phyloP scores from a whole-genome alignment of 2,113 vertebrate species.

The Pelodiscus sinensis region DNA sequence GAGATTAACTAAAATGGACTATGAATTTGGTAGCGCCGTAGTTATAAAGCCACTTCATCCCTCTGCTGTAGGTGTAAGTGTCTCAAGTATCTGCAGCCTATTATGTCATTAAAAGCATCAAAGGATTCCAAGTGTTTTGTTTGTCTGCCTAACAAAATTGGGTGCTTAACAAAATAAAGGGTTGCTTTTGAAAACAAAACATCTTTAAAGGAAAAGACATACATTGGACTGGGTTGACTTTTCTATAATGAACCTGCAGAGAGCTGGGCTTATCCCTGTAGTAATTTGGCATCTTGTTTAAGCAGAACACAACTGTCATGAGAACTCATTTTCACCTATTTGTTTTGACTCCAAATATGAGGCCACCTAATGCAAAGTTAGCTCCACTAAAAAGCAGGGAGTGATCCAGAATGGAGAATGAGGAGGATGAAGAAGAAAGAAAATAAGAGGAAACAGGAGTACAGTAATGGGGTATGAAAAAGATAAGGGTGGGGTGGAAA shows the following conservation, averaged over 20 bases:
- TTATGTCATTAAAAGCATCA: conserved; percentile 37
- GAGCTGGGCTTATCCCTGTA: neutral
- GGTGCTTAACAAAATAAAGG: conserved; percentile 45
- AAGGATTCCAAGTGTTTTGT: conserved; percentile 59
- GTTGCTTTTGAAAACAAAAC: conserved; percentile 54
- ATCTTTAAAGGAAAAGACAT: conserved; percentile 46
- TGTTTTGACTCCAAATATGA: neutral
- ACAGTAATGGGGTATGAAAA: fast-evolving
- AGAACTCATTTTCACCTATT: neutral
- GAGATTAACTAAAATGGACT: too few species aligned
- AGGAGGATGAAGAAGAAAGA: neutral
- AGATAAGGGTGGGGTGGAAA: neutral
- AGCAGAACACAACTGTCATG: neutral
- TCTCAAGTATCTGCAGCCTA: conserved; percentile 43
- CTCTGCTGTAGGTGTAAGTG: conserved; percentile 49
- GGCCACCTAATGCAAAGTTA: neutral
- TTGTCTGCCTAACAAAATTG: conserved; percentile 59
- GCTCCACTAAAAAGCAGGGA: neutral
- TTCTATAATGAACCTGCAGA: neutral
- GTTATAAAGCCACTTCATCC: conserved; percentile 3
- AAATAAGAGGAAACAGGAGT: neutral
- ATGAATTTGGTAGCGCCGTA: too few species aligned
- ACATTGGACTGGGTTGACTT: neutral
- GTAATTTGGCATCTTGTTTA: neutral
- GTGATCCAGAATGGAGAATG: neutral